These are phyloP conservation scores for Eupithecia subumbrata DNA, from an alignment of 2,888 invertebrate species.

Conservation along the genomic window DNA sequence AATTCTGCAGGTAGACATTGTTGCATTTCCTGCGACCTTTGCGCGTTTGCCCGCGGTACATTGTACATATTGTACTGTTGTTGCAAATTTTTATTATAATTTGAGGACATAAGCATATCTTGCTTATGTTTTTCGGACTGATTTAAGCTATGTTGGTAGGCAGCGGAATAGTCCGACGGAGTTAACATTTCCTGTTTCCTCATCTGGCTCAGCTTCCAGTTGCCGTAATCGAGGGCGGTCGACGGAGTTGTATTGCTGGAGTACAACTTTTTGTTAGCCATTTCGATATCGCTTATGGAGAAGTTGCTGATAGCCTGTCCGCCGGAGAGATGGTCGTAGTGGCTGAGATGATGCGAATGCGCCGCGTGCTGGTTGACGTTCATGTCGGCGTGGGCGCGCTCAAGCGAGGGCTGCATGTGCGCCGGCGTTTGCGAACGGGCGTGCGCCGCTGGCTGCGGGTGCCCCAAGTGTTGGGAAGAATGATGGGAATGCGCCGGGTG, in stretches of 20 bases:
- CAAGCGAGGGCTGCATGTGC: conserved; percentile 13
- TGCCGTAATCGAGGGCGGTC: conserved; percentile 71
- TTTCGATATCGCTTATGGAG: conserved; percentile 75
- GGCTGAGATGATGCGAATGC: conserved; percentile 73
- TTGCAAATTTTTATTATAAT: conserved; percentile 72
- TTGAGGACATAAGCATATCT: conserved; percentile 57
- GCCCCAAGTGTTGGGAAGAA: conserved; percentile 7
- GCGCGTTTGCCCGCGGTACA: conserved; percentile 60
- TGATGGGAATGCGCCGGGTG: conserved; percentile 20
- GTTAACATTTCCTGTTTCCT: conserved; percentile 67
- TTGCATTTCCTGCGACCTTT: conserved; percentile 67
- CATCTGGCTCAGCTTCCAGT: conserved; percentile 74
- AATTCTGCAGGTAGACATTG: conserved; percentile 70
- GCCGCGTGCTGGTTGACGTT: conserved; percentile 51
- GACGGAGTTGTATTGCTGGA: conserved; percentile 62
- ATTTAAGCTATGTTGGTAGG: conserved; percentile 56
- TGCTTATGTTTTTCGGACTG: conserved; percentile 67
- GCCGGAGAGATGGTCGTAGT: conserved; percentile 65
- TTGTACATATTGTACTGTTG: conserved; percentile 69
- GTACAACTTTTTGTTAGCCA: conserved; percentile 76
- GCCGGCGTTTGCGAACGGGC: conserved; percentile 10
- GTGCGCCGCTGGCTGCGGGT: conserved; percentile 5
- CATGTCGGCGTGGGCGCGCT: conserved; percentile 29
- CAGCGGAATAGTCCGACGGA: conserved; percentile 71
- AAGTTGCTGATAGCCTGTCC: conserved; percentile 66